phyloP scores from a whole-genome alignment of 2,797 vertebrate species.

The Sebastolobus alascanus region DNA sequence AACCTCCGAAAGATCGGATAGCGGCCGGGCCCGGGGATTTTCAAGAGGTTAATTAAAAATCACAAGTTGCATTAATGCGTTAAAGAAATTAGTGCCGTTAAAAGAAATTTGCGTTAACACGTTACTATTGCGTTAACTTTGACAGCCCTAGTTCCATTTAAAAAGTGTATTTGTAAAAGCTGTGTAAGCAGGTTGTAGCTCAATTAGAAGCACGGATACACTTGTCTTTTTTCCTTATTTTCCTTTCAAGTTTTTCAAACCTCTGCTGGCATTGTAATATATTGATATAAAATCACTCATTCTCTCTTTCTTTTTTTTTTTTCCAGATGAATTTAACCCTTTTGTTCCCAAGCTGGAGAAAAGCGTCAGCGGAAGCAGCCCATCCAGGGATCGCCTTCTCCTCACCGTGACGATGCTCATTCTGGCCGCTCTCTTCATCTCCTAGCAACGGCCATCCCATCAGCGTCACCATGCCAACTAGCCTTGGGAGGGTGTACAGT shows the following conservation, averaged over 20 bases:
- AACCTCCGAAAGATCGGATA: too few species aligned
- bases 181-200: constrained; percentile 13
- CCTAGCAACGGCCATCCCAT: constrained; percentile 87
- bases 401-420: constrained; percentile 92
- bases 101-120: too few species aligned
- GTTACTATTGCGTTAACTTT: too few species aligned
- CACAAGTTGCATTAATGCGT: accelerated
- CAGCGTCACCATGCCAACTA: constrained; percentile 77
- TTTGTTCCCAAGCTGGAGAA: constrained; percentile 96
- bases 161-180: constrained; percentile 14
- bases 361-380: constrained; percentile 96
- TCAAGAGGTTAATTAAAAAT: too few species aligned
- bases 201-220: constrained; percentile 21
- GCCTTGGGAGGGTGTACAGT: constrained; percentile 76
- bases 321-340: constrained; percentile 91
- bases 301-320: constrained; percentile 4
- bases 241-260: not conserved
- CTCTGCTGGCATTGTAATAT: not conserved
- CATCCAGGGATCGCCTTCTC: constrained; percentile 93
- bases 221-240: not conserved
- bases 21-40: too few species aligned
- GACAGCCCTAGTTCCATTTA: not conserved
- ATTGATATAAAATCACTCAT: not conserved
- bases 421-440: constrained; percentile 90
- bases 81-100: too few species aligned